Evolutionary conservation across 2,797 vertebrate species (phyloP), one percentile per base, ranked within the genome.

Genomic region (Delichon dasypus): DNA sequence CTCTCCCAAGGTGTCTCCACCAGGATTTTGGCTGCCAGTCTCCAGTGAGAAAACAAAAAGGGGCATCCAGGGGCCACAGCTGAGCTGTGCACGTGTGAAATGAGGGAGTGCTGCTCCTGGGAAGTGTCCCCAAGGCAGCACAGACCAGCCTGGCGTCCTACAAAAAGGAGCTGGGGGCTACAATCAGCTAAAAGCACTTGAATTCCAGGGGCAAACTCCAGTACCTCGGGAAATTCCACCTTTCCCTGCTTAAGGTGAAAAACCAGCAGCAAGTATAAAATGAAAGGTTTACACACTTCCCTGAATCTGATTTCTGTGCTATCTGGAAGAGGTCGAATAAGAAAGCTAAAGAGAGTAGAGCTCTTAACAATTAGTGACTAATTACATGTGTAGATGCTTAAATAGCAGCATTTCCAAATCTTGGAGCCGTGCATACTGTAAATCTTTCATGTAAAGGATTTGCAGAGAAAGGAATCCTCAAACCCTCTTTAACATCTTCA

Each of bases 391-490:
- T 23, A 27, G 60, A 61, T 40, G 70, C 53, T 68, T 87, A 90
- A 93, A 92, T 38, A 85, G 82, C 65, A 85, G 78, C 48, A 44
- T 76, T 94, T 85, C 60, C 77, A 76, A 50, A 71, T 55, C 53
- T 70, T 73, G 72, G 38, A 45, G 57, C 38, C 32, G 7, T 55
- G 51, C 71, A 42, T 42, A 79, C 36, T 70, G 64, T 89, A 87
- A 92, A 90, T 79, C 62, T 78, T 87, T 70, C 57, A 66, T 22
- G 68, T 64, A 23, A 91, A 83, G 71, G 70, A 86, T 81, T 47
- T 72, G 81, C 67, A 78, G 32, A 84, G 88, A 93, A 94, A 94
- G 61, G 62, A 91, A 90, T 80, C 80, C 71, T 93, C 92, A 84
- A 79, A 76, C n/a, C 60, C 74, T 84, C 83, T 88, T 73, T 87